Base-by-base conservation (phyloP, 2,888 invertebrate species). In the Melieria picta region DNA sequence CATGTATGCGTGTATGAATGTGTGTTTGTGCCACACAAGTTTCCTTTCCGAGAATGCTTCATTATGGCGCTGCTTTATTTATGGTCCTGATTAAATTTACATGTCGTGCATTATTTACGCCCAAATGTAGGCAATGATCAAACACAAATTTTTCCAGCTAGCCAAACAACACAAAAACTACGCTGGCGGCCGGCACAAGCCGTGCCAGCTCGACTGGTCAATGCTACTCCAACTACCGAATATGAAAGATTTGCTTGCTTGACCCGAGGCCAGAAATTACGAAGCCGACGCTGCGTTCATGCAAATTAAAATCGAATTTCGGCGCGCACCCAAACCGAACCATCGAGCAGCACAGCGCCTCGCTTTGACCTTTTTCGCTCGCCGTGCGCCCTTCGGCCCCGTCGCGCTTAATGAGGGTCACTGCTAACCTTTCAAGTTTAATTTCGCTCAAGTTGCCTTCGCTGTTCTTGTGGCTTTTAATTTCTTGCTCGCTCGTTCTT, bases 271-370 rank as follows among this genome's bases (percentile, higher is more conserved):
- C 58, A 67, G 60, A 67, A 67, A 67, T 67, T 45, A 60, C 61
- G 60, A 30, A 52, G 60, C 60, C 60, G 45, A 10, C 61, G 63
- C 57, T 63, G 48, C 61, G 60, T 16, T 55, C 57, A 60, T 58
- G 65, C 55, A 71, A 71, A 71, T 71, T 71, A 71, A 71, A 71
- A 71, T 65, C 65, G 65, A 60, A 65, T 71, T 52, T 55, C 43
- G 64, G 43, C 16, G 55, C 64, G 52, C 52, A 58, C 50, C 66
- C 57, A 66, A 56, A 47, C 52, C 50, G 42, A 70, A 70, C 56
- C 52, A 16, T 1, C 16, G 16, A 1, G 16, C 16, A 16, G 61
- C 45, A 55, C 30, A 63, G 46, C 42, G 57, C 48, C 42, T 42
- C 16, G 7, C 46, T 48, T 30, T 10, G 5, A 16, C 42, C 45